These are phyloP conservation scores for Gnathonemus echidnorhynchus DNA, from an alignment of 2,113 vertebrate genomes.

Conservation along the genomic window DNA sequence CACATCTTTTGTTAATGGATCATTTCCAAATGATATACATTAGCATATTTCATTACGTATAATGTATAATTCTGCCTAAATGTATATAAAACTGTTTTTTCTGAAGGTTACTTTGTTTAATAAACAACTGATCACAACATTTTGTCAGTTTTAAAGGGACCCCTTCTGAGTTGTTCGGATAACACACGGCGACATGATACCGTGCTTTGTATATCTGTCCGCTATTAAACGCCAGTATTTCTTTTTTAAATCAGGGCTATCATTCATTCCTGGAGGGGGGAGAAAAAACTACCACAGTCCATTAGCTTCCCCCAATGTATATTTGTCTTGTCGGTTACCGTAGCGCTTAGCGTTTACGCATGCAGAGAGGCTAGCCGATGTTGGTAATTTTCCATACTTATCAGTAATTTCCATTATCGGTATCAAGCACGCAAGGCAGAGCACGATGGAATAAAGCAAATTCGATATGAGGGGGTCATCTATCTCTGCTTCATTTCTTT, in stretches of 20 bases:
- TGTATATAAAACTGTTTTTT: background rate
- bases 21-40: background rate
- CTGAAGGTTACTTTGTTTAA: background rate
- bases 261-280: slow-evolving; percentile 18
- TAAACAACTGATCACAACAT: background rate
- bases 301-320: slow-evolving; percentile 37
- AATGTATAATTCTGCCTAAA: background rate
- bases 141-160: background rate
- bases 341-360: slow-evolving; percentile 40
- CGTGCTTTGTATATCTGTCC: background rate
- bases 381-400: slow-evolving; percentile 49
- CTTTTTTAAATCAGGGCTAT: slow-evolving; percentile 20
- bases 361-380: slow-evolving; percentile 53
- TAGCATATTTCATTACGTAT: background rate
- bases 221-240: slow-evolving; percentile 16
- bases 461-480: slow-evolving; percentile 37
- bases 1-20: background rate
- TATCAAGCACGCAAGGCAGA: slow-evolving; percentile 25
- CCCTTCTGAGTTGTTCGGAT: background rate
- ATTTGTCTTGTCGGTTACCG: slow-evolving; percentile 47
- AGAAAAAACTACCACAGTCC: slow-evolving; percentile 1
- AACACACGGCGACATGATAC: background rate
- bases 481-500: background rate
- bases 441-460: slow-evolving; percentile 25
- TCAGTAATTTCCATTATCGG: slow-evolving; percentile 46